Evolutionary conservation across 2,888 invertebrate genomes (phyloP).

Genomic region (Perdita meconis): DNA sequence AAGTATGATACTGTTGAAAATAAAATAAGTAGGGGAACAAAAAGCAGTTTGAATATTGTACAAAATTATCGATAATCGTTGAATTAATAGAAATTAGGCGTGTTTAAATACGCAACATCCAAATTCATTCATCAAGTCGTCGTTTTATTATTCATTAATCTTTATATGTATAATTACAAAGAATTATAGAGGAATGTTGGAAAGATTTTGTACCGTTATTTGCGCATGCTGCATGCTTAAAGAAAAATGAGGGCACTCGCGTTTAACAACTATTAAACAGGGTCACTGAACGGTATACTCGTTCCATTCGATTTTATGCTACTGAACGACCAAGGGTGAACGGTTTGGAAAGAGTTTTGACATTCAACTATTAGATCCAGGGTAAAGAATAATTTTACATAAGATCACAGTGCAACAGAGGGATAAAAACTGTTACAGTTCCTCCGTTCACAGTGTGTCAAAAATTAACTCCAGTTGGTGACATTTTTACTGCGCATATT

Average conservation of each 20-base stretch:
- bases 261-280: slow-evolving; percentile 63
- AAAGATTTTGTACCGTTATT: slow-evolving; percentile 55
- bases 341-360: slow-evolving; percentile 10
- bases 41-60: no score
- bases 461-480: background rate
- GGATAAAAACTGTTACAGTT: background rate
- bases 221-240: slow-evolving; percentile 39
- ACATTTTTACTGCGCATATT: background rate
- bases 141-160: no score
- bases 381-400: background rate
- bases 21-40: no score
- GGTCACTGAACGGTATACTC: slow-evolving; percentile 65
- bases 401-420: background rate
- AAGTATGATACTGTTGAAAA: no score
- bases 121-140: no score
- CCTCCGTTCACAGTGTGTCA: background rate
- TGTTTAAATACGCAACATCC: no score
- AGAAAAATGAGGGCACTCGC: slow-evolving; percentile 54
- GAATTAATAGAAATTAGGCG: no score
- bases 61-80: no score
- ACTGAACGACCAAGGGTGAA: slow-evolving; percentile 26
- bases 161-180: background rate
- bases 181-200: slow-evolving; percentile 20
- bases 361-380: slow-evolving; percentile 6
- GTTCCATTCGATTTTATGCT: slow-evolving; percentile 54